Evolutionary conservation across 2,888 invertebrate genomes (phyloP).

Genomic region (Lepidocyrtoides sp.): DNA sequence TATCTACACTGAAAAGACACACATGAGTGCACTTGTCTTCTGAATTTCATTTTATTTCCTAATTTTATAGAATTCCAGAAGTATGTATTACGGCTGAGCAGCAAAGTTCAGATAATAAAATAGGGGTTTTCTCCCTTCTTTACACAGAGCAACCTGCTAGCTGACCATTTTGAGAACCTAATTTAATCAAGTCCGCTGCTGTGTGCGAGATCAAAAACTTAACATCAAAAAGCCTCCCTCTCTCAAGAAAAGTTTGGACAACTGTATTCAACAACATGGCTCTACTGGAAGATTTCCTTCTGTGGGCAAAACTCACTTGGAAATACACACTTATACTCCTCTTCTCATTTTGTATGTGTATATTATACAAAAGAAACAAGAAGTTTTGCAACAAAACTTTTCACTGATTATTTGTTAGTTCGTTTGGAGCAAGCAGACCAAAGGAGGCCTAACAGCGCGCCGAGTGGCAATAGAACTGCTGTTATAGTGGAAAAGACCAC

Average conservation of each 20-base stretch:
- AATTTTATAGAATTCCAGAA: slow-evolving; percentile 48
- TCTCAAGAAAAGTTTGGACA: slow-evolving; percentile 58
- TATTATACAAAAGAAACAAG: slow-evolving; percentile 54
- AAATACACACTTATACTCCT: background rate
- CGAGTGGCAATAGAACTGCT: background rate
- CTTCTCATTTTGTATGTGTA: slow-evolving; percentile 1
- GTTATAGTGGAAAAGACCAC: background rate
- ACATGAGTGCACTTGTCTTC: slow-evolving; percentile 40
- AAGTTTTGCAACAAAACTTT: slow-evolving; percentile 68
- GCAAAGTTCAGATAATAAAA: slow-evolving; percentile 60
- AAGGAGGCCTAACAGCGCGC: background rate
- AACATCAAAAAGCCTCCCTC: slow-evolving; percentile 71
- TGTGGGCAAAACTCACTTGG: slow-evolving; percentile 1
- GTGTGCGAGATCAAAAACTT: slow-evolving; percentile 75
- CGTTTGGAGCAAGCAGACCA: slow-evolving; percentile 42
- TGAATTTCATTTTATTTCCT: slow-evolving; percentile 52
- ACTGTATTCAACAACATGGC: slow-evolving; percentile 53
- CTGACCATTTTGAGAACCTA: slow-evolving; percentile 76
- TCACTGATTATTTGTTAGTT: slow-evolving; percentile 68
- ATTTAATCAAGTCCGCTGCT: slow-evolving; percentile 71
- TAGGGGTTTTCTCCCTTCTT: slow-evolving; percentile 22
- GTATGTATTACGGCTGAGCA: slow-evolving; percentile 3
- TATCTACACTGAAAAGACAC: background rate
- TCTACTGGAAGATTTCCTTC: slow-evolving; percentile 27
- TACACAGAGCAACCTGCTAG: slow-evolving; percentile 54